Evolutionary conservation across 37 sponge, comb jelly and placozoan species (phyloP).

Genomic region (Halisarca cf. caerulea): DNA sequence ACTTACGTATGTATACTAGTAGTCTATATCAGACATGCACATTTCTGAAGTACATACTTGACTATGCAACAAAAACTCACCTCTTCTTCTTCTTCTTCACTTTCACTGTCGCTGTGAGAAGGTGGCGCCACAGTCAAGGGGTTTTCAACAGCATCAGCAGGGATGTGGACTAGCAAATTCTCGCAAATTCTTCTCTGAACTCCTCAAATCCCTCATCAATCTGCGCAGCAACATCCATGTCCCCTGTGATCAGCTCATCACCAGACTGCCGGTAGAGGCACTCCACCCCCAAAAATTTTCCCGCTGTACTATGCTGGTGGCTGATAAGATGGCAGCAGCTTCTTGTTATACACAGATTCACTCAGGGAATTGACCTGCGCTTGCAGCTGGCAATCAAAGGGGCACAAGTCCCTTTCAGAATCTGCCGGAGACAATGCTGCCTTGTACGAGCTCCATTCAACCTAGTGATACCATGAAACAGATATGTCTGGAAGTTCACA

Average conservation of each 20-base stretch:
- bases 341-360: not conserved
- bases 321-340: not conserved
- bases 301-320: slow-evolving; percentile 43
- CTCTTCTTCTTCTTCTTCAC: slow-evolving; percentile 8
- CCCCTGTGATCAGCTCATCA: not conserved
- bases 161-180: too few species aligned
- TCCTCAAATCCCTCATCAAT: slow-evolving; percentile 46
- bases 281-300: slow-evolving; percentile 42
- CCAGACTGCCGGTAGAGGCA: slow-evolving; percentile 40
- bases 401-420: too few species aligned
- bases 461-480: too few species aligned
- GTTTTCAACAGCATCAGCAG: too few species aligned
- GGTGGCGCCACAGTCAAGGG: too few species aligned
- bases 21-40: too few species aligned
- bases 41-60: too few species aligned
- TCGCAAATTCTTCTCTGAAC: slow-evolving; percentile 2
- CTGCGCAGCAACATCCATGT: not conserved
- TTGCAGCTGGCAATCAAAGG: slow-evolving; percentile 26
- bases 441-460: too few species aligned
- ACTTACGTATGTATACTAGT: too few species aligned
- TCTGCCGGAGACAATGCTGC: too few species aligned
- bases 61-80: not conserved
- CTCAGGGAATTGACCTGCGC: slow-evolving; percentile 39
- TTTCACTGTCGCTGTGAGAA: slow-evolving; percentile 1
- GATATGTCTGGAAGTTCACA: too few species aligned